These are phyloP conservation scores for Hylaeus volcanicus DNA, from an alignment of 1,140 invertebrate species.

Conservation along the genomic window DNA sequence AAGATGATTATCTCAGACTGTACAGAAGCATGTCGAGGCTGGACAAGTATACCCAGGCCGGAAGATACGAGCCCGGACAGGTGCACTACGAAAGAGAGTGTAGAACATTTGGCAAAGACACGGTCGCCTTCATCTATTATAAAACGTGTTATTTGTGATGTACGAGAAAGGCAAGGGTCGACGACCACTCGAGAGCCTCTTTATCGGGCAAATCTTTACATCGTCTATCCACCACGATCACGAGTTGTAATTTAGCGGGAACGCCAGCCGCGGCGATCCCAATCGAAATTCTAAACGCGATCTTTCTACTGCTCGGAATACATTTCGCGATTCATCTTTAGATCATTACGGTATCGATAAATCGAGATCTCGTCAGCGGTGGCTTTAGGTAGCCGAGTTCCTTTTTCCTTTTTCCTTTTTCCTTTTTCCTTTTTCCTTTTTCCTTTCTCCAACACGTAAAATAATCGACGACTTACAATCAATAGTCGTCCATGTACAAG, in stretches of 20 bases:
- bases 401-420: neutral
- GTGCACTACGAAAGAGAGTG: constrained; percentile 79
- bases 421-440: no score
- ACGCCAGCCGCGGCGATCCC: neutral
- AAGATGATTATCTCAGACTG: constrained; percentile 69
- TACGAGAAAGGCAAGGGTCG: constrained; percentile 6
- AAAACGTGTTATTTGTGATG: constrained; percentile 81
- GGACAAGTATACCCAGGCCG: constrained; percentile 53
- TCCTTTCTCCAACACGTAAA: no score
- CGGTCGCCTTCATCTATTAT: constrained; percentile 78
- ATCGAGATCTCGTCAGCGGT: constrained; percentile 6
- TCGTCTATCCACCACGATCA: constrained; percentile 3
- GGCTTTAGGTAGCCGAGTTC: constrained; percentile 1
- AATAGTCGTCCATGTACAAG: neutral
- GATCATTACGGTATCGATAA: neutral
- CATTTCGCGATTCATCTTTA: neutral
- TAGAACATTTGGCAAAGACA: constrained; percentile 79
- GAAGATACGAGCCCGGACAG: constrained; percentile 73
- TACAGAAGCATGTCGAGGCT: constrained; percentile 69
- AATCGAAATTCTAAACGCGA: neutral
- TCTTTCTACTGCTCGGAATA: neutral
- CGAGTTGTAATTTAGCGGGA: constrained; percentile 4
- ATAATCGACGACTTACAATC: no score
- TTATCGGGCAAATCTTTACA: constrained; percentile 4
- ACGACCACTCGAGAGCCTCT: neutral